Conservation (phyloP, 1,140 invertebrate species). For the Zaprionus nigranus region DNA sequence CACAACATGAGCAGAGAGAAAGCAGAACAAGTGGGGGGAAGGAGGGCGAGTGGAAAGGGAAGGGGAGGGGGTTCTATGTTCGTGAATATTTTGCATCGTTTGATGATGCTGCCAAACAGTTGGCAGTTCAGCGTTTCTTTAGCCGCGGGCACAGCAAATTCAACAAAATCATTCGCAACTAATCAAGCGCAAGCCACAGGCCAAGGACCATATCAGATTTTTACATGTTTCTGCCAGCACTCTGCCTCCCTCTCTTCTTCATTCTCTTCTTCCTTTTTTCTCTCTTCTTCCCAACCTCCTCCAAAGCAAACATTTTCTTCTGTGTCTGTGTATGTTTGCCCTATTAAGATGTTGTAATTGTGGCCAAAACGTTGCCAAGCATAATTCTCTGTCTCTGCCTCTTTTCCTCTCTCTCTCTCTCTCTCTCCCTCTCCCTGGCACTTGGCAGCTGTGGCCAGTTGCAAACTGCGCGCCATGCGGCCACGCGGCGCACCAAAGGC, state of each 20-base stretch:
- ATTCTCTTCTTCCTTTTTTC: no score
- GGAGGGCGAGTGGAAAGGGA: not conserved
- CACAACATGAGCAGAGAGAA: not conserved
- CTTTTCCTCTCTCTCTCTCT: not conserved
- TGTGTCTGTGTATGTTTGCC: slow-evolving; percentile 20
- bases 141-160: slow-evolving; percentile 2
- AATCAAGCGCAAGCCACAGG: slow-evolving; percentile 54
- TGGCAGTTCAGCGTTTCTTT: not conserved
- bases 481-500: slow-evolving; percentile 73
- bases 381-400: slow-evolving; percentile 36
- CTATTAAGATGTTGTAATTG: slow-evolving; percentile 77
- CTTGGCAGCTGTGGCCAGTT: not conserved
- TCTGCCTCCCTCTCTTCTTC: no score
- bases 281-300: no score
- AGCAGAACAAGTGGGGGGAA: not conserved
- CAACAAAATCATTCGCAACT: slow-evolving; percentile 65
- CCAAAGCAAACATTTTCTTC: no score
- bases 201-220: slow-evolving; percentile 24
- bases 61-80: slow-evolving; percentile 9
- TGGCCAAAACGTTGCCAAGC: slow-evolving; percentile 72
- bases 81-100: slow-evolving; percentile 50
- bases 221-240: no score
- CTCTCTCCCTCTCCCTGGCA: not conserved
- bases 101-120: slow-evolving; percentile 52
- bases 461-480: slow-evolving; percentile 48